Evolutionary conservation across 2,113 vertebrate species (phyloP), one percentile per base, ranked within the genome.

Genomic region (Tichodroma muraria): DNA sequence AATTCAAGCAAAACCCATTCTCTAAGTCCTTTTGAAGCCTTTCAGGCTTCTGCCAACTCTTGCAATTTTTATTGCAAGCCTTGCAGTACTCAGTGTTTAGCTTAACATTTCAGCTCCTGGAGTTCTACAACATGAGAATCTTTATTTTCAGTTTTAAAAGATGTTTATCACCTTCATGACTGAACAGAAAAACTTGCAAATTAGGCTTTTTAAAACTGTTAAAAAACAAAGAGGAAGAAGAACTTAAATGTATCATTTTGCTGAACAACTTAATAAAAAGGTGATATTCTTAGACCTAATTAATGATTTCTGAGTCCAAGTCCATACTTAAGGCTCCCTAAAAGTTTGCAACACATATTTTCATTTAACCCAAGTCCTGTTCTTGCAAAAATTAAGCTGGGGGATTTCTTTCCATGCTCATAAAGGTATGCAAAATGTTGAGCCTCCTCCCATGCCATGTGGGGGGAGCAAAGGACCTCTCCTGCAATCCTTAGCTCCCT

Each of bases 31-130:
- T 94, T 85, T 92, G 80, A 95, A 95, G 88, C 44, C 76, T 78
- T 95, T 93, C 31, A 33, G 11, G 15, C 64, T 91, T 93, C 88
- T 96, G 93, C 72, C 76, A 95, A 27, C 61, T 88, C 88, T 19
- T 80, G 80, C 72, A 93, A 68, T 78, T 94, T 95, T 95, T 95
- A 90, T 71, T 95, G 92, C 95, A 92, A 92, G 44, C 90, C 65
- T 89, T 94, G 91, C 91, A 94, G 79, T 91, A 88, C 56, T 90
- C 15, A 17, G n/a, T 64, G 45, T 78, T 93, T 90, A 88, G 37
- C 47, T 80, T 73, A 95, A 91, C 69, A 52, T 73, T 80, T 71
- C 2, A 2, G 68, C n/a, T 94, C 45, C 50, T 66, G 45, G 30
- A 94, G 61, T 69, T 80, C 82, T 5, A 80, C 73, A 77, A 80